phyloP scores from a whole-genome alignment of 2,797 vertebrate genomes.

The Chromis chromis region DNA sequence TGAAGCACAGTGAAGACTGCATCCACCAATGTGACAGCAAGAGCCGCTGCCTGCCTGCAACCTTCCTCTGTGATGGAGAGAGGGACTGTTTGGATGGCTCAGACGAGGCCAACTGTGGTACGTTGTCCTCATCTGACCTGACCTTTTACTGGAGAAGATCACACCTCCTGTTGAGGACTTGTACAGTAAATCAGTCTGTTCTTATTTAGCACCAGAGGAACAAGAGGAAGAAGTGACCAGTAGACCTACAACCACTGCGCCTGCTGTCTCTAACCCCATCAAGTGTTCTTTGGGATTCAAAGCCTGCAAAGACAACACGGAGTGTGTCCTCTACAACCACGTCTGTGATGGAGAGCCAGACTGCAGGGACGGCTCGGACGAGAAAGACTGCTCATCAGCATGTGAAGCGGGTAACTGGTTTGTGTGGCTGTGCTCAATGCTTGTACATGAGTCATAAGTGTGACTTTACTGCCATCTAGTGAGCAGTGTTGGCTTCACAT shows the following conservation, averaged over 20 bases:
- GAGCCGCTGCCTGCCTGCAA: constrained; percentile 83
- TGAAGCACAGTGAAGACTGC: constrained; percentile 72
- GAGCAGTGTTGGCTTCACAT: neutral
- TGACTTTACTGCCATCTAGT: constrained; percentile 41
- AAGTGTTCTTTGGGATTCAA: constrained; percentile 72
- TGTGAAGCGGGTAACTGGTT: constrained; percentile 73
- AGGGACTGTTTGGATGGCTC: constrained; percentile 85
- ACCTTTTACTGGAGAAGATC: neutral
- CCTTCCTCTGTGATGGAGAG: constrained; percentile 87
- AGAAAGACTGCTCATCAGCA: constrained; percentile 80
- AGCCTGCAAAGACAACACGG: constrained; percentile 80
- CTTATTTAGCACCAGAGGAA: constrained; percentile 35
- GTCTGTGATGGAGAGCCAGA: constrained; percentile 89
- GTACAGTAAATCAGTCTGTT: neutral
- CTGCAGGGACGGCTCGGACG: constrained; percentile 91
- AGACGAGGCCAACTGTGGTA: constrained; percentile 88
- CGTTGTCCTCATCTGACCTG: constrained; percentile 29
- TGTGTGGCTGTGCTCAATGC: neutral
- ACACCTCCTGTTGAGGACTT: neutral
- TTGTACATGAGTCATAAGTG: neutral
- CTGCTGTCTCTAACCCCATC: constrained; percentile 51
- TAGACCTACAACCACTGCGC: neutral
- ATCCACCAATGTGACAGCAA: constrained; percentile 82
- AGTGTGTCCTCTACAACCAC: constrained; percentile 83
- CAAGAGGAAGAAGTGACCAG: constrained; percentile 13